Evolutionary conservation across 2,113 vertebrate genomes (phyloP).

Genomic region (Electrona antarctica): DNA sequence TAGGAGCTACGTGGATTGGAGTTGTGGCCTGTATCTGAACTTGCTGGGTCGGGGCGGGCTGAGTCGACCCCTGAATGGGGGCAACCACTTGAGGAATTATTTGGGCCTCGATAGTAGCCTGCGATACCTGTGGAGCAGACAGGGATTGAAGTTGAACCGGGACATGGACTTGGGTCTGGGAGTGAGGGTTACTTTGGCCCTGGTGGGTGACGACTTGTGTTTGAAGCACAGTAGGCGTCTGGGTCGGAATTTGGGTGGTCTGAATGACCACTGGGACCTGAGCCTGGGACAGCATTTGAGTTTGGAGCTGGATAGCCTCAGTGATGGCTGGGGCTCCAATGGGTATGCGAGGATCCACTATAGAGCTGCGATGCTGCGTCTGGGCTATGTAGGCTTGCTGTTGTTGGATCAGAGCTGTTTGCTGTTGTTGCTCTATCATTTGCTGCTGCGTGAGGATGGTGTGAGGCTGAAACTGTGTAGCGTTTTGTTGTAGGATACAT

Average conservation of each 20-base stretch:
- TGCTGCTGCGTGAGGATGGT: conserved; percentile 56
- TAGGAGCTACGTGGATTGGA: conserved; percentile 44
- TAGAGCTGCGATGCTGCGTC: conserved; percentile 52
- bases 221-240: conserved; percentile 28
- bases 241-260: conserved; percentile 40
- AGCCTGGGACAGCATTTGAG: conserved; percentile 47
- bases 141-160: conserved; percentile 56
- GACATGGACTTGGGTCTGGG: conserved; percentile 54
- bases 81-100: conserved; percentile 34
- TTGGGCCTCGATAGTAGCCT: conserved; percentile 47
- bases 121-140: conserved; percentile 44
- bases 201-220: conserved; percentile 61
- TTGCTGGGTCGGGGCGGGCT: conserved; percentile 56
- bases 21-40: conserved; percentile 57
- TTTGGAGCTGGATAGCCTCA: conserved; percentile 57
- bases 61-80: conserved; percentile 56
- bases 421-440: conserved; percentile 61
- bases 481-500: conserved; percentile 43
- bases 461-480: conserved; percentile 48
- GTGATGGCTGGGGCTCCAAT: conserved; percentile 33
- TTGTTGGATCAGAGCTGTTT: conserved; percentile 59
- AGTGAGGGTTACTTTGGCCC: conserved; percentile 56
- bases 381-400: conserved; percentile 60
- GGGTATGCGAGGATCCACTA: conserved; percentile 57
- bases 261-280: conserved; percentile 50